phyloP scores from a whole-genome alignment of 2,888 invertebrate genomes.

The Dynastes tityus region DNA sequence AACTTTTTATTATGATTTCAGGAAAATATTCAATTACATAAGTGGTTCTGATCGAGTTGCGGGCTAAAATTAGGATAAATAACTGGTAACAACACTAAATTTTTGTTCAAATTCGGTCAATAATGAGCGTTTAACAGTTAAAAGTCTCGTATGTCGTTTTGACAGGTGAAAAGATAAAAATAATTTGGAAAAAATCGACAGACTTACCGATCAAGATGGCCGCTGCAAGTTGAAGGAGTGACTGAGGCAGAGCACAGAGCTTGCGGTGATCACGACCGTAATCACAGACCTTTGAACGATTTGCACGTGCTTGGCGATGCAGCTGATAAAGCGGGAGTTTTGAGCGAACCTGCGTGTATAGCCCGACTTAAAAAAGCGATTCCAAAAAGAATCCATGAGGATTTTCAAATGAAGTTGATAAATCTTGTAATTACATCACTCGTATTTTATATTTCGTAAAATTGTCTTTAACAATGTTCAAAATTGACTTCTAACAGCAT shows the following conservation, averaged over 20 bases:
- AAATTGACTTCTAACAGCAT: too few relatives aligned
- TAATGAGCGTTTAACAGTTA: background rate
- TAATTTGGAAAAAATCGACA: constrained; percentile 30
- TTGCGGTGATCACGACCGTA: constrained; percentile 41
- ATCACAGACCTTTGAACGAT: constrained; percentile 43
- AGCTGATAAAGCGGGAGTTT: constrained; percentile 47
- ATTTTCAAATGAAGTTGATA: too few relatives aligned
- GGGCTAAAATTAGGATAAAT: background rate
- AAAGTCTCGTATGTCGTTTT: constrained; percentile 7
- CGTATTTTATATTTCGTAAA: too few relatives aligned
- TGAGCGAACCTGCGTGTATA: constrained; percentile 14
- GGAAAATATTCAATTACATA: constrained; percentile 42
- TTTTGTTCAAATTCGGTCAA: background rate
- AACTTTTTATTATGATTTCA: constrained; percentile 2
- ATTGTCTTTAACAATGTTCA: too few relatives aligned
- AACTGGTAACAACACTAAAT: background rate
- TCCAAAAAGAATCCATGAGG: background rate
- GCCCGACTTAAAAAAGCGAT: background rate
- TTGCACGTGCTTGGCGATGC: constrained; percentile 44
- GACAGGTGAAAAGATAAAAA: constrained; percentile 37
- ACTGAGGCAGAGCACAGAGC: constrained; percentile 41
- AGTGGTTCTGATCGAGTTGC: constrained; percentile 23
- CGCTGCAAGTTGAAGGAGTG: constrained; percentile 45
- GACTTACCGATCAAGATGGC: constrained; percentile 53
- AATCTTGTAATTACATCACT: too few relatives aligned